Percentiles rank a stretch among this genome's conserved stretches.
These are phyloP conservation scores for Cryptoprocta ferox DNA, from an alignment of 2,797 vertebrate genomes.

Conservation along the genomic window DNA sequence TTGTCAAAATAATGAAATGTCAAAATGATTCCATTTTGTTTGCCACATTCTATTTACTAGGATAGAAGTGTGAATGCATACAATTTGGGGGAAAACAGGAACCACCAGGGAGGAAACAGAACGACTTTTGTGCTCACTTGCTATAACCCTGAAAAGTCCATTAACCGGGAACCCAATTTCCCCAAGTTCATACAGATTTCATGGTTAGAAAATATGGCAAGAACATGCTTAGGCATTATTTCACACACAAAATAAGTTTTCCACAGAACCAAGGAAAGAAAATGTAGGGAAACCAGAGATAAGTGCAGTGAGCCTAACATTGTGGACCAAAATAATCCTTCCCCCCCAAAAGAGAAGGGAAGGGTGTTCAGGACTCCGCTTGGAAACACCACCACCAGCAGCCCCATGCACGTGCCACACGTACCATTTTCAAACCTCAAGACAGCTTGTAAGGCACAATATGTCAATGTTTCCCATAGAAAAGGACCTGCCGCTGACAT, in stretches of 20 bases:
- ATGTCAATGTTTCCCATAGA: not conserved
- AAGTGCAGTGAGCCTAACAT: not conserved
- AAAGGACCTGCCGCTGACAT: not conserved
- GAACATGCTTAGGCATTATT: not conserved
- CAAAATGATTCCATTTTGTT: not conserved
- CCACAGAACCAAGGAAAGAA: not conserved
- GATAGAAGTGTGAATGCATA: not conserved
- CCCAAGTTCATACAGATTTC: not conserved
- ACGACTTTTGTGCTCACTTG: not conserved
- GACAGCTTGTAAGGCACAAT: not conserved
- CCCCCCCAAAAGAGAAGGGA: not conserved
- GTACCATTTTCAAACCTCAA: not conserved
- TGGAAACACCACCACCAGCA: not conserved
- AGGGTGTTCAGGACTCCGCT: not conserved
- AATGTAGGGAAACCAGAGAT: not conserved
- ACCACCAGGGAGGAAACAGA: not conserved
- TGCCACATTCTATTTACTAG: not conserved
- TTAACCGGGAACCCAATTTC: not conserved
- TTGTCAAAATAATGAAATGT: not conserved
- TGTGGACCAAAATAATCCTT: not conserved
- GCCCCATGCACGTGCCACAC: accelerated
- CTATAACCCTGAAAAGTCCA: not conserved
- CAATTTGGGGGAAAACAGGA: not conserved
- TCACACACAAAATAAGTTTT: not conserved
- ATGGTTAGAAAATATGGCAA: not conserved